These are phyloP conservation scores for Heliothis subflexa DNA, from an alignment of 1,140 invertebrate species.

Conservation along the genomic window DNA sequence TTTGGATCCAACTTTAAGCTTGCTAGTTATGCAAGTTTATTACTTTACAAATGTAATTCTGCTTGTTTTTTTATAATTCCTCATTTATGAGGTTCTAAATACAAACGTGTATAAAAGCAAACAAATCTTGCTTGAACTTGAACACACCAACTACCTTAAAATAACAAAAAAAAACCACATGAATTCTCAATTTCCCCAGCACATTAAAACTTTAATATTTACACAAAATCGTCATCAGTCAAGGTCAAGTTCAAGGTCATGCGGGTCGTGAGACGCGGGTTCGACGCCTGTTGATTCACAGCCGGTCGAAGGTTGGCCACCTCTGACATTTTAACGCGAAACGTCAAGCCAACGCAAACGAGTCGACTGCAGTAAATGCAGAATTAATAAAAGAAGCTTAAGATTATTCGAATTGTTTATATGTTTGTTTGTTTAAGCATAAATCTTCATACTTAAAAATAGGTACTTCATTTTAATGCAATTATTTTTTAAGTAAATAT, in stretches of 20 bases:
- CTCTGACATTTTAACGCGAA: slow-evolving; percentile 70
- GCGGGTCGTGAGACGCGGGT: slow-evolving; percentile 73
- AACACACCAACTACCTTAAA: neutral
- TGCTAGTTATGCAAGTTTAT: too few species aligned
- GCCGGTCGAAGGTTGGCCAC: slow-evolving; percentile 66
- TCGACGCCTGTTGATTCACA: slow-evolving; percentile 70
- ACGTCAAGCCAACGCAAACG: slow-evolving; percentile 37
- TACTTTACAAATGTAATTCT: too few species aligned
- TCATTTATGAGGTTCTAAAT: too few species aligned
- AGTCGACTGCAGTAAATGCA: slow-evolving; percentile 22
- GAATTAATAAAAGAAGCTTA: slow-evolving; percentile 25
- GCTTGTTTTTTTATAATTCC: too few species aligned
- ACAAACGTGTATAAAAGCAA: too few species aligned
- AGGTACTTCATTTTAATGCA: neutral
- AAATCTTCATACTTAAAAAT: neutral
- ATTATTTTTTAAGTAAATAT: neutral
- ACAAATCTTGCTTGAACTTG: neutral
- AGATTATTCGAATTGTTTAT: slow-evolving; percentile 6
- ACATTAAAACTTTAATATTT: slow-evolving; percentile 22
- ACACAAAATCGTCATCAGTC: slow-evolving; percentile 46
- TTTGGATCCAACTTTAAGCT: too few species aligned
- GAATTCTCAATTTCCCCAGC: neutral
- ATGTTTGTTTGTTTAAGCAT: neutral
- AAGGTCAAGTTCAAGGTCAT: slow-evolving; percentile 70
- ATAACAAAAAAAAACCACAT: neutral